These are phyloP conservation scores for Thermophis baileyi DNA, from an alignment of 2,113 vertebrate genomes.

Conservation along the genomic window DNA sequence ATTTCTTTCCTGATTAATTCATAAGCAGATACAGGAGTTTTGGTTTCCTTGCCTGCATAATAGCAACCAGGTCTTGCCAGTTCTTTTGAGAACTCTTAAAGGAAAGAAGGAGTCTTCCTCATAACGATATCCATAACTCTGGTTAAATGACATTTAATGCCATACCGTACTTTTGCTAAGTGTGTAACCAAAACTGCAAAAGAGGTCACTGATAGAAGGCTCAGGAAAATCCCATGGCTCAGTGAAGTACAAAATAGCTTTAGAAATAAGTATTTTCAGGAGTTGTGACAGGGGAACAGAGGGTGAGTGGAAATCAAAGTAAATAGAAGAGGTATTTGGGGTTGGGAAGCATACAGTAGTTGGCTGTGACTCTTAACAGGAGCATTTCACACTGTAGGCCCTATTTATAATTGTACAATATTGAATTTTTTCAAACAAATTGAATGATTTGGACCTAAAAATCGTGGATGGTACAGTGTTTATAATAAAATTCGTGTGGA, in stretches of 20 bases:
- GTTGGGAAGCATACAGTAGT: accelerated
- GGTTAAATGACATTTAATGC: neutral
- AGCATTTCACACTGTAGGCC: neutral
- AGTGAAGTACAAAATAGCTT: neutral
- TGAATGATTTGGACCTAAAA: neutral
- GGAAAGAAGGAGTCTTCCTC: neutral
- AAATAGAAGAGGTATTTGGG: neutral
- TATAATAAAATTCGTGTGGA: neutral
- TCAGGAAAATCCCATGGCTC: neutral
- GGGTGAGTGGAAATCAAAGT: neutral
- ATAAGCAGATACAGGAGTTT: neutral
- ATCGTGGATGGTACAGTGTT: neutral
- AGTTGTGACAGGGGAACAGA: neutral
- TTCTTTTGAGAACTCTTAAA: neutral
- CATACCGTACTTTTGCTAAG: neutral
- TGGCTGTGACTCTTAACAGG: neutral
- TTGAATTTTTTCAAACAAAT: neutral
- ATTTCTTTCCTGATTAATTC: neutral
- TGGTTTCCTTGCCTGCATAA: neutral
- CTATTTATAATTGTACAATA: neutral
- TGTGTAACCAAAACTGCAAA: neutral
- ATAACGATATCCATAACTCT: neutral
- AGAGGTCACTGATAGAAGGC: neutral
- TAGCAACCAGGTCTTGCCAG: neutral
- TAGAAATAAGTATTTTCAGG: neutral